phyloP scores from a whole-genome alignment of 2,888 invertebrate genomes.

The Podabrus alpinus region DNA sequence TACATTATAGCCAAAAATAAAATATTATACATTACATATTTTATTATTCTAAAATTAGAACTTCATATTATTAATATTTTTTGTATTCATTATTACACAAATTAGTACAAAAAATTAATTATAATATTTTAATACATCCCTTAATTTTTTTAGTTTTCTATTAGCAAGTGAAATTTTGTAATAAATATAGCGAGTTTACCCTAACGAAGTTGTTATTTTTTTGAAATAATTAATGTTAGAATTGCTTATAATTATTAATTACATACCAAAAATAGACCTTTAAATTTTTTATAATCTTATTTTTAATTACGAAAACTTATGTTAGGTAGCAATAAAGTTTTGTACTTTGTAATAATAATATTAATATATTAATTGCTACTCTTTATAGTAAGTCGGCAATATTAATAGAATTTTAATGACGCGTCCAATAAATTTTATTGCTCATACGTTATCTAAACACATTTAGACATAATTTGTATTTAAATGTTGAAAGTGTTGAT shows the following conservation, averaged over 20 bases:
- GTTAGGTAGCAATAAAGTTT: background rate
- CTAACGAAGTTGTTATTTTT: no score
- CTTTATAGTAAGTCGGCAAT: background rate
- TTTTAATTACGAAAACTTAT: no score
- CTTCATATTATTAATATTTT: background rate
- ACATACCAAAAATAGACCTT: background rate
- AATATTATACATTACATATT: no score
- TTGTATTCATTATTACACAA: background rate
- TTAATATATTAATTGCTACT: background rate
- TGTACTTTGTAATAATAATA: background rate
- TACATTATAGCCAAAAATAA: no score
- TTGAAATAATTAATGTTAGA: background rate
- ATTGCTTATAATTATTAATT: background rate
- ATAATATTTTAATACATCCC: background rate
- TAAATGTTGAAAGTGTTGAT: background rate
- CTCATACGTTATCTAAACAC: background rate
- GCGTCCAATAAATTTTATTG: background rate
- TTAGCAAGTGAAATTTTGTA: background rate
- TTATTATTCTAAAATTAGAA: no score
- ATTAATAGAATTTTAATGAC: background rate
- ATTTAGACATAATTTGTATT: background rate
- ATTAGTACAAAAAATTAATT: background rate
- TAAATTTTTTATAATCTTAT: no score
- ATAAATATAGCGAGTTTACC: background rate
- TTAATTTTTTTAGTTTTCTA: background rate